Conservation (phyloP, 2,888 invertebrate genomes). For the Diachrysia chrysitis region DNA sequence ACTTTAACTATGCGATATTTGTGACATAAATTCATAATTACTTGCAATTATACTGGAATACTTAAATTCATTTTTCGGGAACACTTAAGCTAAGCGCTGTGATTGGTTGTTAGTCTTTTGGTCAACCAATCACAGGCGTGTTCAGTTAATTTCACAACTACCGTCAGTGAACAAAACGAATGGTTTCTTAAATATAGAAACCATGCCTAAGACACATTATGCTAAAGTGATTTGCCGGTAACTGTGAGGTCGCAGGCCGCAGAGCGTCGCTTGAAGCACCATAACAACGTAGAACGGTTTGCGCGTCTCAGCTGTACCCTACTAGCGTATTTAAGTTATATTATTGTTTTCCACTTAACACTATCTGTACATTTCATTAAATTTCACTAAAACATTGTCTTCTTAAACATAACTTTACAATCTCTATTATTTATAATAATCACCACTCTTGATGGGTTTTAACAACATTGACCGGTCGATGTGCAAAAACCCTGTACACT, state of each 20-base stretch:
- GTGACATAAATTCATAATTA: no score
- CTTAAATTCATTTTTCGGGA: no score
- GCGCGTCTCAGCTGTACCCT: neutral
- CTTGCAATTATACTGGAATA: no score
- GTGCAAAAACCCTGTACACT: conserved; percentile 9
- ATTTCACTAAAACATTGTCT: conserved; percentile 43
- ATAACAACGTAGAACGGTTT: neutral
- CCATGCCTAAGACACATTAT: no score
- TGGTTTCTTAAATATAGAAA: no score
- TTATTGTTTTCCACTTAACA: conserved; percentile 52
- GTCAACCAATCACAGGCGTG: no score
- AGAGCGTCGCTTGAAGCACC: conserved; percentile 32
- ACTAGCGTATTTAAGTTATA: conserved; percentile 16
- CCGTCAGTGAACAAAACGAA: no score
- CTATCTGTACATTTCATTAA: conserved; percentile 51
- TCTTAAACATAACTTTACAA: conserved; percentile 14
- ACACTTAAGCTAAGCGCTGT: no score
- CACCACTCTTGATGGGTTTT: conserved; percentile 20
- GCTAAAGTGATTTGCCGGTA: no score
- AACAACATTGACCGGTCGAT: conserved; percentile 22
- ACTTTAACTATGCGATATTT: no score
- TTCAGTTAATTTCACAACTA: no score
- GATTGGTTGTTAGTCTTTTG: no score
- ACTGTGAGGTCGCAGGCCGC: neutral
- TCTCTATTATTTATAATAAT: conserved; percentile 25